Evolutionary conservation across 2,888 invertebrate species (phyloP).

Genomic region (Philaethria dido): DNA sequence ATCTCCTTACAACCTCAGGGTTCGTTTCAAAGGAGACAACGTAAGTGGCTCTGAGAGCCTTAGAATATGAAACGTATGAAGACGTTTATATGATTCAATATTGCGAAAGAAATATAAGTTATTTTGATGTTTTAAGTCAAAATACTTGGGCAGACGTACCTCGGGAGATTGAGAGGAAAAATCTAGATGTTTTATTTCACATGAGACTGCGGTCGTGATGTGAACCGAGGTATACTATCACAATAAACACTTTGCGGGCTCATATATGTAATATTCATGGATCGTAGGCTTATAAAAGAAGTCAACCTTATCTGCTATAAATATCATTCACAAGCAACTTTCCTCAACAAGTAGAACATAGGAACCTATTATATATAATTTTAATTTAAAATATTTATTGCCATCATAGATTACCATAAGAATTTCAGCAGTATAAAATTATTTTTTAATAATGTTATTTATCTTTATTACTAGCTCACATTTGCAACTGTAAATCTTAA

Average conservation of each 20-base stretch:
- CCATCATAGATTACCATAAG: background rate
- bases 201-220: conserved; percentile 67
- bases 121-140: conserved; percentile 57
- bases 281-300: conserved; percentile 47
- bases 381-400: background rate
- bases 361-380: background rate
- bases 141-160: conserved; percentile 56
- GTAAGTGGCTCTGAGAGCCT: conserved; percentile 56
- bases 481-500: conserved; percentile 14
- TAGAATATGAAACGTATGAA: conserved; percentile 56
- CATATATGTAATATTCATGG: conserved; percentile 75
- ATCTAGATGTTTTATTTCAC: conserved; percentile 80
- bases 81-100: conserved; percentile 63
- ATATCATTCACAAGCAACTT: background rate
- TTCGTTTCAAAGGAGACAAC: conserved; percentile 52
- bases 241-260: conserved; percentile 75
- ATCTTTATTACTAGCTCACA: background rate
- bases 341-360: conserved; percentile 1
- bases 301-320: conserved; percentile 6
- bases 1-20: conserved; percentile 62
- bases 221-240: conserved; percentile 71
- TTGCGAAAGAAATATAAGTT: conserved; percentile 48
- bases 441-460: background rate
- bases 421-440: background rate
- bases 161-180: conserved; percentile 74